These are phyloP conservation scores for Helicoverpa armigera DNA, from an alignment of 1,140 invertebrate species.

Conservation along the genomic window DNA sequence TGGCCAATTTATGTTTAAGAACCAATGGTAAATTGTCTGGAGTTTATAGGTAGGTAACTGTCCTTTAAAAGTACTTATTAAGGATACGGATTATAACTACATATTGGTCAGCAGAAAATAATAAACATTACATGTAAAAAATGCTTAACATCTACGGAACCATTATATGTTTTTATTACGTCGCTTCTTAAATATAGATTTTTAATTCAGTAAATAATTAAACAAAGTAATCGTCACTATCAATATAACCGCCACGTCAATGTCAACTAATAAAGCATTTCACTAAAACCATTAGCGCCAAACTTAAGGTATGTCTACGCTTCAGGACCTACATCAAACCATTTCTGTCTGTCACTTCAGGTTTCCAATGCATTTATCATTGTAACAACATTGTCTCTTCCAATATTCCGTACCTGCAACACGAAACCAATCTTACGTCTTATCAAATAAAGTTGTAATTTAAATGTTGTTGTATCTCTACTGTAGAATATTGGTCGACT, in stretches of 20 bases:
- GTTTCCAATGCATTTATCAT: conserved; percentile 47
- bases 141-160: no score
- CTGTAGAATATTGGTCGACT: conserved; percentile 10
- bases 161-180: no score
- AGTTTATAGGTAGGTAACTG: not conserved
- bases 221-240: no score
- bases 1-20: not conserved
- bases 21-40: not conserved
- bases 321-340: conserved; percentile 45
- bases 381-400: conserved; percentile 33
- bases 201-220: no score
- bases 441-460: conserved; percentile 35
- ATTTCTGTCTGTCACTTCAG: conserved; percentile 44
- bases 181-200: no score
- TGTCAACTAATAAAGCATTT: not conserved
- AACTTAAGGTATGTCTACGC: not conserved
- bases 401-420: not conserved
- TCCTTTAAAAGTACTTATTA: not conserved
- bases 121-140: no score
- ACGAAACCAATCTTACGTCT: not conserved
- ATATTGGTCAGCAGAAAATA: no score
- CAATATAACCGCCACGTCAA: not conserved
- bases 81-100: not conserved
- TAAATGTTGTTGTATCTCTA: not conserved
- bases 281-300: not conserved